Evolutionary conservation across 2,113 vertebrate species (phyloP), one percentile per base, ranked within the genome.

Genomic region (Triplophysa tibetana): DNA sequence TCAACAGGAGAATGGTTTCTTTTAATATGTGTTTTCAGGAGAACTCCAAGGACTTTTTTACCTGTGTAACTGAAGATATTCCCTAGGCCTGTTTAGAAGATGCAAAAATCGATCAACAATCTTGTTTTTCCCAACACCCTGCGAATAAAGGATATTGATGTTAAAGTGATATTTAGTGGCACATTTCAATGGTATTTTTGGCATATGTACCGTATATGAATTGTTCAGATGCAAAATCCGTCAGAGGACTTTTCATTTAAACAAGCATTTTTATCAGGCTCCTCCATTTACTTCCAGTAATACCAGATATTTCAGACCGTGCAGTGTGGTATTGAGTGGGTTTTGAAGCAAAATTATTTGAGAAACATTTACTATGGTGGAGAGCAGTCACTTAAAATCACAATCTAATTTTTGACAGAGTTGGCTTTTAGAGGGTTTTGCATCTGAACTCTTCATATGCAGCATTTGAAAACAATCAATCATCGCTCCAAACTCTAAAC

Each of bases 121-220:
- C 89, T 99, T 99, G 90, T 99, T 99, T 86, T 99, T 99, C 38
- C 98, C 98, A 16, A 99, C 98, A 9, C 98, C 98, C 98, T 99
- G 85, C 50, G 0, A 67, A 21, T 52, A 13, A 75, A 70, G 52
- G 4, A 75, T 58, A 33, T 63, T 68, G 21, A 45, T 65, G 4
- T 29, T 29, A 29, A 17, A n/a, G 54, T 38, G 33, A 6, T 38
- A 72, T 11, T 45, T 45, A 45, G 43, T 45, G 4, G 33, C 33
- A 38, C 33, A 50, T 50, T 50, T 50, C 48, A 50, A 13, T 50
- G 11, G 13, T 50, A 16, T 50, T 16, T 50, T 16, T 13, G 14
- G 29, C 33, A 24, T 65, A 50, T 16, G 41, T 66, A 33, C 4
- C 6, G 29, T 33, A 33, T 33, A 33, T 33, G 29, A 38, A 38